These are phyloP conservation scores for Hippopotamus amphibius DNA, from an alignment of 2,113 vertebrate genomes.

Conservation along the genomic window DNA sequence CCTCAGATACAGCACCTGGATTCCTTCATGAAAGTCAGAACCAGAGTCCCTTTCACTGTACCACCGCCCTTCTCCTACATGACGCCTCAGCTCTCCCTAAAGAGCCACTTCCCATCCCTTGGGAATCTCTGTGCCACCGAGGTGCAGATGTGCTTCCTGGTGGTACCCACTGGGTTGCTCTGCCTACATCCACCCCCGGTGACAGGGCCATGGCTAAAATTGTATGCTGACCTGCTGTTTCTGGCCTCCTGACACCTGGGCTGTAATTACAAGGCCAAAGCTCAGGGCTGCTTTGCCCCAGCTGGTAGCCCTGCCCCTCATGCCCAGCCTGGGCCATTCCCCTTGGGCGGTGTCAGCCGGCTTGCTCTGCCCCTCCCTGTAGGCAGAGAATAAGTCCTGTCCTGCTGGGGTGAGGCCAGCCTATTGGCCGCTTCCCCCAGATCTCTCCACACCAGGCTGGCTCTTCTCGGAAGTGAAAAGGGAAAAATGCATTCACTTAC, in stretches of 20 bases:
- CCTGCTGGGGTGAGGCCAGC: accelerated
- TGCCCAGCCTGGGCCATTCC: neutral
- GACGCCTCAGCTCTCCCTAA: neutral
- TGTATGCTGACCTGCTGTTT: neutral
- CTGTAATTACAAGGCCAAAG: neutral
- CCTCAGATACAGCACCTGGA: too few relatives aligned
- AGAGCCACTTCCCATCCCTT: neutral
- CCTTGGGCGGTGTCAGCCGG: accelerated
- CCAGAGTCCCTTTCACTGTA: neutral
- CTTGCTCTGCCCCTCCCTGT: neutral
- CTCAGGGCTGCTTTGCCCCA: neutral
- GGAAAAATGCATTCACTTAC: neutral
- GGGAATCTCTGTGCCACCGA: neutral
- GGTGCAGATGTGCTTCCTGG: neutral
- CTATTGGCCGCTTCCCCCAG: neutral
- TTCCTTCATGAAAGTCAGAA: neutral
- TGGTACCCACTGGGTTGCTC: neutral
- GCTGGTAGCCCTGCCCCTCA: neutral
- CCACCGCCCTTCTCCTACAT: neutral
- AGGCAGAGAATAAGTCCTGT: neutral
- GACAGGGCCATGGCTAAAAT: neutral
- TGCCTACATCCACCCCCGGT: neutral
- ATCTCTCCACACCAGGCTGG: neutral
- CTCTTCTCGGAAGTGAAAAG: neutral
- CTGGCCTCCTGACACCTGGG: neutral